Conservation (phyloP, 2,113 vertebrate genomes). For the Chlamydotis undulata region DNA sequence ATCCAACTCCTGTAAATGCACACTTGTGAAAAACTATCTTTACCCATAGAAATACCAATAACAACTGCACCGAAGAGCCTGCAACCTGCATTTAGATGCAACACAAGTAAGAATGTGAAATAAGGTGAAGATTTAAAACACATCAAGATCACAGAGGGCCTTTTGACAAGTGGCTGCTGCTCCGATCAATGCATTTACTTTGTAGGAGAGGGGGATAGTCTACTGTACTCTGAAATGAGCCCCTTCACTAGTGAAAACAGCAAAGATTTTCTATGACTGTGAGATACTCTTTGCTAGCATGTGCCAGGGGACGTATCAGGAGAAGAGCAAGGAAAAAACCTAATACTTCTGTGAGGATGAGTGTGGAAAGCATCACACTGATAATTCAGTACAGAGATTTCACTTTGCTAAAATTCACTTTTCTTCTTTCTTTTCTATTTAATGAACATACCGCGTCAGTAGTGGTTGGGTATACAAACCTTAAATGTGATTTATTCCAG, state of each 20-base stretch:
- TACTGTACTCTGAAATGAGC: not conserved
- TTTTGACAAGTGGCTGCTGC: not conserved
- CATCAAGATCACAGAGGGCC: not conserved
- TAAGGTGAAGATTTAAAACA: not conserved
- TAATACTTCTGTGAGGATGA: not conserved
- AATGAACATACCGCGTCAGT: not conserved
- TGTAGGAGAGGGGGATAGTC: not conserved
- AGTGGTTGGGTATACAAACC: not conserved
- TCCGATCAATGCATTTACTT: not conserved
- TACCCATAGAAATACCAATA: not conserved
- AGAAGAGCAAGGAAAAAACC: not conserved
- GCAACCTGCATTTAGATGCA: not conserved
- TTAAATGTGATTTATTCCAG: not conserved
- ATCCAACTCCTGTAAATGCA: not conserved
- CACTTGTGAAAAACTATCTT: rapidly evolving
- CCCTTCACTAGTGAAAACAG: not conserved
- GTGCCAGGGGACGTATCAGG: not conserved
- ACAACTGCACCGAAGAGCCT: not conserved
- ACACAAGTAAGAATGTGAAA: not conserved
- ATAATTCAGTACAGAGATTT: not conserved
- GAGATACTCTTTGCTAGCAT: not conserved
- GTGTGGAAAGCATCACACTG: not conserved
- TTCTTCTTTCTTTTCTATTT: not conserved
- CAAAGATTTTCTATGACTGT: not conserved
- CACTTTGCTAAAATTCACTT: not conserved